These are phyloP conservation scores for Scaptomyza caliginosa DNA, from an alignment of 2,888 invertebrate genomes.

Conservation along the genomic window DNA sequence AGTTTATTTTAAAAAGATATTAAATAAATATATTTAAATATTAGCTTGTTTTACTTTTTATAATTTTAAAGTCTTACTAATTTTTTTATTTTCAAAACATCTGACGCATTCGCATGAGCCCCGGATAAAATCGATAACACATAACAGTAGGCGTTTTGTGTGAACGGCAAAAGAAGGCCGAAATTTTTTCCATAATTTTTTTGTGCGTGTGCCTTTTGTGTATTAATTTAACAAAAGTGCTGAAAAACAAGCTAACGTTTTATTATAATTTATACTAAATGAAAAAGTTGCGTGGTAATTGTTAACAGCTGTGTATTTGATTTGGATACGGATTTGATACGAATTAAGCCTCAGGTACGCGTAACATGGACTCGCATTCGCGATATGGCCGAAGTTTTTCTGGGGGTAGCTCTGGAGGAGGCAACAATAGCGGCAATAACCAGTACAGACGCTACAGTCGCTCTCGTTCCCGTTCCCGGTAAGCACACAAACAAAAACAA, in stretches of 20 bases:
- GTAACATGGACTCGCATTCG: slow-evolving; percentile 72
- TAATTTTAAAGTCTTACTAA: not conserved
- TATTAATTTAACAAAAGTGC: not conserved
- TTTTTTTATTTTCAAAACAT: not conserved
- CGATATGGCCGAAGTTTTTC: slow-evolving; percentile 73
- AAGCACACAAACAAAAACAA: slow-evolving; percentile 4
- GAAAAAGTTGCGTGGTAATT: slow-evolving; percentile 39
- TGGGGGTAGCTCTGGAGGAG: slow-evolving; percentile 48
- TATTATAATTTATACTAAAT: slow-evolving; percentile 20
- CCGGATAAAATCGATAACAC: slow-evolving; percentile 32
- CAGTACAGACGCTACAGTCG: slow-evolving; percentile 81
- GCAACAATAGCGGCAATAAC: slow-evolving; percentile 58
- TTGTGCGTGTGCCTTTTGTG: slow-evolving; percentile 21
- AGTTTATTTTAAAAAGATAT: too few relatives aligned
- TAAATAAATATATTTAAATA: not conserved
- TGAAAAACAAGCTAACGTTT: not conserved
- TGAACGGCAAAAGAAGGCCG: slow-evolving; percentile 39
- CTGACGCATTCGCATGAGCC: not conserved
- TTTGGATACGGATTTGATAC: slow-evolving; percentile 26
- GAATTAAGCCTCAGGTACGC: slow-evolving; percentile 56
- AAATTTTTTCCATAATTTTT: slow-evolving; percentile 39
- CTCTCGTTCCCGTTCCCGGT: slow-evolving; percentile 82
- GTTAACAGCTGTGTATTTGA: slow-evolving; percentile 12
- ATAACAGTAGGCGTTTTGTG: slow-evolving; percentile 22
- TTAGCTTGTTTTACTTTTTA: not conserved